These are phyloP conservation scores for Heliconius hewitsoni DNA, from an alignment of 1,140 invertebrate species.

Conservation along the genomic window DNA sequence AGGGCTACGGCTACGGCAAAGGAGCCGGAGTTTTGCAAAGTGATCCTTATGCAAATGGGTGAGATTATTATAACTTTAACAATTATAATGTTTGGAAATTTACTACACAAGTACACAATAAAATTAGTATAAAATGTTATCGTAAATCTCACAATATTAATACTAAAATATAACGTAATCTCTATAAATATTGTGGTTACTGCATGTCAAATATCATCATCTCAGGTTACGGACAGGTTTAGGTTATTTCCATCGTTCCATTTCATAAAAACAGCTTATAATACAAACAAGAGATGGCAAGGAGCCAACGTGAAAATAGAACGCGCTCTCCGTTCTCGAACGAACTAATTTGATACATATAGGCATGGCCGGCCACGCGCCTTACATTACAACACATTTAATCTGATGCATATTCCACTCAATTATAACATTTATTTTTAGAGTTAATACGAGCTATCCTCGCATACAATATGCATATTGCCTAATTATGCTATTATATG, in stretches of 20 bases:
- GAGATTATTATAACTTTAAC: slow-evolving; percentile 58
- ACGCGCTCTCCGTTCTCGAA: slow-evolving; percentile 72
- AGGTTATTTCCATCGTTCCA: slow-evolving; percentile 78
- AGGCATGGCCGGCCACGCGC: slow-evolving; percentile 63
- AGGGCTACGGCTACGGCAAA: slow-evolving; percentile 96
- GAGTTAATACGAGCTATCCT: slow-evolving; percentile 22
- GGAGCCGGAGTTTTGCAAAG: slow-evolving; percentile 94
- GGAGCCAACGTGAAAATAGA: slow-evolving; percentile 75
- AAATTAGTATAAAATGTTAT: too few relatives aligned
- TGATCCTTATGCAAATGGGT: slow-evolving; percentile 89
- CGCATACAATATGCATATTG: slow-evolving; percentile 30
- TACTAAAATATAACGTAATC: slow-evolving; percentile 4
- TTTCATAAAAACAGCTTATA: slow-evolving; percentile 82
- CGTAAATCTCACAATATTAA: slow-evolving; percentile 9
- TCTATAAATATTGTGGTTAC: slow-evolving; percentile 22
- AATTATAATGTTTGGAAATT: background rate
- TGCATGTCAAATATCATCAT: slow-evolving; percentile 37
- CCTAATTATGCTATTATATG: background rate
- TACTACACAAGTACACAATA: background rate
- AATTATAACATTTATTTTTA: slow-evolving; percentile 53
- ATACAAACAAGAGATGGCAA: slow-evolving; percentile 80
- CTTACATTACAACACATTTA: slow-evolving; percentile 69
- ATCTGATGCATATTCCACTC: slow-evolving; percentile 52
- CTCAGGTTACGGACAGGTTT: slow-evolving; percentile 77
- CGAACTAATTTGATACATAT: slow-evolving; percentile 74